A percentile compares a stretch with the other conserved stretches of the same genome.
Evolutionary conservation across 2,113 vertebrate genomes (phyloP).

Genomic region (Abramis brama): DNA sequence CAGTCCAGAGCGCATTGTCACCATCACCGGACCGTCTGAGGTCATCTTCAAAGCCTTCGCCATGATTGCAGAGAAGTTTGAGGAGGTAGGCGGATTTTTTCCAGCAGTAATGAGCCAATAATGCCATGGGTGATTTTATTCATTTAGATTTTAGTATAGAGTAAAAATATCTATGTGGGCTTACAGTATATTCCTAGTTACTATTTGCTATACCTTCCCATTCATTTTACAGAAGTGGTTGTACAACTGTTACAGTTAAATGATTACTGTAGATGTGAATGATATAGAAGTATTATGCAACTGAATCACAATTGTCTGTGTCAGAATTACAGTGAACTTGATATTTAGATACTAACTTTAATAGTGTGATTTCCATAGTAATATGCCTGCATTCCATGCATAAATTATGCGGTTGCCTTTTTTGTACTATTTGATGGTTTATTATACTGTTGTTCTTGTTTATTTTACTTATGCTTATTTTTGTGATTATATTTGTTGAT

Average conservation of each 20-base stretch:
- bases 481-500: not conserved
- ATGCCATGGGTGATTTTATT: not conserved
- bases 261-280: not conserved
- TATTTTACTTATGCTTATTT: too few relatives aligned
- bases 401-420: not conserved
- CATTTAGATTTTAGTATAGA: not conserved
- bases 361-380: not conserved
- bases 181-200: not conserved
- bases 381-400: not conserved
- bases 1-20: conserved; percentile 92
- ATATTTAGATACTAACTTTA: not conserved
- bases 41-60: conserved; percentile 93
- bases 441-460: not conserved
- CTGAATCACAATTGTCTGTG: not conserved
- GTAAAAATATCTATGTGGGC: not conserved
- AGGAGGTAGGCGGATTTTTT: conserved; percentile 80
- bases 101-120: conserved; percentile 22
- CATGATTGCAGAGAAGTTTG: conserved; percentile 95
- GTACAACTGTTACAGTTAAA: not conserved
- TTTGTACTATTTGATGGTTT: not conserved
- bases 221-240: not conserved
- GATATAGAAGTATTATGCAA: too few relatives aligned
- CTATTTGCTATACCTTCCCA: not conserved
- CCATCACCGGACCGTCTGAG: conserved; percentile 91
- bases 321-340: not conserved